These are phyloP conservation scores for Urocynchramus pylzowi DNA, from an alignment of 2,113 vertebrate genomes.

Conservation along the genomic window DNA sequence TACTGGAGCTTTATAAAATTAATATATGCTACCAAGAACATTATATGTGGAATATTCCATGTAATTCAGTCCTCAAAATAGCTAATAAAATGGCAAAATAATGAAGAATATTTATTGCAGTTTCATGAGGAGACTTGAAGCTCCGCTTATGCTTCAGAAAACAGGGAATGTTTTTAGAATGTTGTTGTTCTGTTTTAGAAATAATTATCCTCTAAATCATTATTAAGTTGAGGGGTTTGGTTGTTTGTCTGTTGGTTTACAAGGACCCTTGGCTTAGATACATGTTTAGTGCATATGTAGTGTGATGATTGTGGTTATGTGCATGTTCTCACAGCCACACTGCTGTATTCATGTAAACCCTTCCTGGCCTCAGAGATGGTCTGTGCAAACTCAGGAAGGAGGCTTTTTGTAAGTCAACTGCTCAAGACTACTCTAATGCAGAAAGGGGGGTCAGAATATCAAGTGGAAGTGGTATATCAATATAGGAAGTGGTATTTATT, in stretches of 20 bases:
- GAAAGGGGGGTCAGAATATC: not conserved
- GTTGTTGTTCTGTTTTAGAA: not conserved
- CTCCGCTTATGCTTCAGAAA: not conserved
- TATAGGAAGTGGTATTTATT: not conserved
- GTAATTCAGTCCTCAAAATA: not conserved
- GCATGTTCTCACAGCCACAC: not conserved
- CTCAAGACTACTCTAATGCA: not conserved
- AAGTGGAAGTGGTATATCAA: too few species aligned
- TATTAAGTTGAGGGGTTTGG: not conserved
- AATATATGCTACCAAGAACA: not conserved
- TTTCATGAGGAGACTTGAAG: not conserved
- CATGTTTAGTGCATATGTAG: not conserved
- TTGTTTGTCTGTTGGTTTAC: not conserved
- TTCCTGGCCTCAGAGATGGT: not conserved
- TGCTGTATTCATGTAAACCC: not conserved
- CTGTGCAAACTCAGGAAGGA: not conserved
- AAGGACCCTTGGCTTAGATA: not conserved
- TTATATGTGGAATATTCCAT: not conserved
- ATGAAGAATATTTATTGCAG: not conserved
- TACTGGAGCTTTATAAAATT: not conserved
- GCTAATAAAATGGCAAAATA: not conserved
- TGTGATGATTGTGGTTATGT: not conserved
- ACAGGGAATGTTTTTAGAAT: not conserved
- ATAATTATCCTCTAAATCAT: not conserved
- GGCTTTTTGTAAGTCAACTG: not conserved